Percentiles rank a stretch among this genome's conserved stretches.
Conservation (phyloP, 2,797 vertebrate species). For the Ataeniobius toweri region DNA sequence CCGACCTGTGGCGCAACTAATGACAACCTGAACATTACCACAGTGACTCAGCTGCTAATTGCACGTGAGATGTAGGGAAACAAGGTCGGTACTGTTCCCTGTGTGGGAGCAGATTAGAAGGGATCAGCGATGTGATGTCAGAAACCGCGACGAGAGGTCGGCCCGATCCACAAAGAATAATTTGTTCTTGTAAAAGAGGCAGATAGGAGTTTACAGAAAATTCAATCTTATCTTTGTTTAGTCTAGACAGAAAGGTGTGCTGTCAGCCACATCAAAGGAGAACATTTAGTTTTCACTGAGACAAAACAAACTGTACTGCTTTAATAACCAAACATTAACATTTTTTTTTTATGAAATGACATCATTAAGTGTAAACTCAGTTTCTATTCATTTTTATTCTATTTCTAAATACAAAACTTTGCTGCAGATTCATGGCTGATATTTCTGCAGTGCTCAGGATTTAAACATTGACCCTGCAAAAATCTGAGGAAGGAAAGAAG, state of each 20-base stretch:
- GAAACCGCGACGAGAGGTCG: conserved; percentile 23
- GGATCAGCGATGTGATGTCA: conserved; percentile 59
- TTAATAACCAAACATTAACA: not conserved
- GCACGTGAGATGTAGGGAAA: conserved; percentile 51
- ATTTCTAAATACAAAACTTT: not conserved
- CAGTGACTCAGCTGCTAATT: conserved; percentile 67
- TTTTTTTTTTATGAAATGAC: not conserved
- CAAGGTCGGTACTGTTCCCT: conserved; percentile 48
- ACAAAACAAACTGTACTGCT: not conserved
- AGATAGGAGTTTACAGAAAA: conserved; percentile 9
- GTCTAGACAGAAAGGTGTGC: conserved; percentile 31
- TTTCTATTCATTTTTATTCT: not conserved
- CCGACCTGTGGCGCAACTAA: conserved; percentile 35
- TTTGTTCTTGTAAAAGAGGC: conserved; percentile 19
- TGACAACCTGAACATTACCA: conserved; percentile 30
- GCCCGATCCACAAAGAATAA: conserved; percentile 21
- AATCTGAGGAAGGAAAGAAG: not conserved
- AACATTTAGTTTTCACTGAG: conserved; percentile 7
- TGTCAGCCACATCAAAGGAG: conserved; percentile 13
- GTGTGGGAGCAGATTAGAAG: conserved; percentile 50
- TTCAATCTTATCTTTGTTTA: conserved; percentile 19
- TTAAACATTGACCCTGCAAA: not conserved
- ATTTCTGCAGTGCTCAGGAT: not conserved
- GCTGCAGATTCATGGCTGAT: not conserved
- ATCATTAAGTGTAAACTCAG: not conserved